Base-by-base conservation (phyloP, 2,888 invertebrate genomes). In the Lasioglossum lativentre region DNA sequence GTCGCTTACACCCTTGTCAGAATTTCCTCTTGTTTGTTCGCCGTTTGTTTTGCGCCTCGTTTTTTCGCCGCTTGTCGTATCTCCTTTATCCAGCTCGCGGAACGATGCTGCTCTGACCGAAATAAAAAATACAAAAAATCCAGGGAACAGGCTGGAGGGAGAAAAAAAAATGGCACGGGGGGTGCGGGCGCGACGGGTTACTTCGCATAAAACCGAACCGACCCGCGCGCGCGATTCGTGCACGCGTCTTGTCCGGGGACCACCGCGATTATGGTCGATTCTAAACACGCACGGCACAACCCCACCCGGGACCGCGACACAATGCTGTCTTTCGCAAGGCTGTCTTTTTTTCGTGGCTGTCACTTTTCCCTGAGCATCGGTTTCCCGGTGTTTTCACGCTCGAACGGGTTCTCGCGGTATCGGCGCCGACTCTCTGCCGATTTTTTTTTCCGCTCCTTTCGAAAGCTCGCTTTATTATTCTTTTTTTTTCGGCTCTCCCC, bases 1-100 rank as follows among this genome's bases (percentile, higher is more conserved):
- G 56, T 76, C 80, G 73, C 79, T 85, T 70, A 52, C 82, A 72
- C 68, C 79, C 73, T 86, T 85, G 78, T 83, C 76, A 86, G 78
- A 85, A 78, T 80, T 79, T 81, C 68, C 63, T 79, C 75, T 75
- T 70, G 47, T 47, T 68, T 71, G 34, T 82, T 12, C 63, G 40
- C 71, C 38, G n/a, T 73, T n/a, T 72, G 56, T 73, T 70, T 47
- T 45, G n/a, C 23, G 70, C 40, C 56, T 63, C 68, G 73, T 72
- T 81, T 42, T 68, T 59, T 47, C 27, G 27, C 12, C 59, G 59
- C 8, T 68, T 27, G 68, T 74, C 45, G n/a, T 38, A 34, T 6
- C 79, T 68, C 45, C 47, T 66, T 45, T 78, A 56, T 82, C 52
- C 76, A 38, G 47, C 47, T 38, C 82, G 30, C 74, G 68, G 56